phyloP scores from a whole-genome alignment of 2,888 invertebrate genomes.

The Diogma glabrata region DNA sequence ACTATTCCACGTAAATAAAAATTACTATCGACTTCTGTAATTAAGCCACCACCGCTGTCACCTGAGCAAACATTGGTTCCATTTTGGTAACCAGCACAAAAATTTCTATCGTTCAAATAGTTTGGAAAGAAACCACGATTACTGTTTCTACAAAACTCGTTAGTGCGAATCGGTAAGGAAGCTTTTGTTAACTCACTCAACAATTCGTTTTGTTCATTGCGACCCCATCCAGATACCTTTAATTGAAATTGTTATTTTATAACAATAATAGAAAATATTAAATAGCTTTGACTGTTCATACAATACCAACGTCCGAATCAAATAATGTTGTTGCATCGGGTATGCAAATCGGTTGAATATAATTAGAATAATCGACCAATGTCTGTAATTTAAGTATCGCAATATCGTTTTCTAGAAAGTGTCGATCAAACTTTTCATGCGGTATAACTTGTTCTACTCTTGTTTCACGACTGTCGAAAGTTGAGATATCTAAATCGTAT shows the following conservation, averaged over 20 bases:
- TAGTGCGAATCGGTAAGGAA: conserved; percentile 28
- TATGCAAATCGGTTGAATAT: conserved; percentile 34
- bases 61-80: conserved; percentile 40
- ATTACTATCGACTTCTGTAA: conserved; percentile 22
- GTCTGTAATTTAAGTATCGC: conserved; percentile 30
- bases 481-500: conserved; percentile 31
- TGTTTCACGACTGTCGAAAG: conserved; percentile 17
- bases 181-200: conserved; percentile 22
- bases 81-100: conserved; percentile 19
- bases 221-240: conserved; percentile 31
- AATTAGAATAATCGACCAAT: conserved; percentile 25
- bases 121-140: conserved; percentile 18
- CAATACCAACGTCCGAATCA: neutral
- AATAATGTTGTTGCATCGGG: conserved; percentile 12
- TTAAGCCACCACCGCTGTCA: conserved; percentile 41
- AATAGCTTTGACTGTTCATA: too few species aligned
- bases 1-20: conserved; percentile 19
- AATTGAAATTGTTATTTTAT: too few species aligned
- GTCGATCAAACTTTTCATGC: conserved; percentile 13
- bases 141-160: conserved; percentile 25
- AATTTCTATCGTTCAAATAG: conserved; percentile 14
- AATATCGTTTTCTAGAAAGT: conserved; percentile 26
- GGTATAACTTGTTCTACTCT: conserved; percentile 13
- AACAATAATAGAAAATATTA: too few species aligned
- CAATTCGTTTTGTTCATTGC: conserved; percentile 23